Percentiles rank a stretch among this genome's conserved stretches.
phyloP scores from a whole-genome alignment of 2,888 invertebrate genomes.

The Athrips mouffetella region DNA sequence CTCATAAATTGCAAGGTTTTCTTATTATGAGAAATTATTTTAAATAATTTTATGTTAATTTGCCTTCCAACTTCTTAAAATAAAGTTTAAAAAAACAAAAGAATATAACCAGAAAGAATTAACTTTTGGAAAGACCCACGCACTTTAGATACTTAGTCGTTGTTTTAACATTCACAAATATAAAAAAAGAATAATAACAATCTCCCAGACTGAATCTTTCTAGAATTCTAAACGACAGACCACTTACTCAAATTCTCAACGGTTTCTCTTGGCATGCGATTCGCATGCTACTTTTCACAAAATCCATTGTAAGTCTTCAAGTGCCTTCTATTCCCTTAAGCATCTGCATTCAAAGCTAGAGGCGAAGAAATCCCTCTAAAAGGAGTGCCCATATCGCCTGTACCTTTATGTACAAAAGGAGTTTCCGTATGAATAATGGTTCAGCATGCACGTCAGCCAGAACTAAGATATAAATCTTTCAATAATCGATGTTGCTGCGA shows the following conservation, averaged over 20 bases:
- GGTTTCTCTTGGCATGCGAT: neutral
- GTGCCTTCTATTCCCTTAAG: slow-evolving; percentile 4
- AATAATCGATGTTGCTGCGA: slow-evolving; percentile 64
- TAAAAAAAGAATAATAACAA: too few species aligned
- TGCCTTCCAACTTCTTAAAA: too few species aligned
- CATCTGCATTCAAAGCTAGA: slow-evolving; percentile 7
- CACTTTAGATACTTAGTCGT: too few species aligned
- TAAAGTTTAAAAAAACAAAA: too few species aligned
- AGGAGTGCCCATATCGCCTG: neutral
- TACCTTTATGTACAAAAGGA: slow-evolving; percentile 44
- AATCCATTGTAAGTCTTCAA: slow-evolving; percentile 5
- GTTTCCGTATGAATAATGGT: slow-evolving; percentile 62
- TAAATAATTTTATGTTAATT: too few species aligned
- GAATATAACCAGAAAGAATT: too few species aligned
- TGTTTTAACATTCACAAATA: too few species aligned
- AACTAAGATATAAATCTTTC: slow-evolving; percentile 70
- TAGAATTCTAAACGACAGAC: neutral
- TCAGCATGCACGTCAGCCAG: slow-evolving; percentile 52
- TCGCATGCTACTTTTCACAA: neutral
- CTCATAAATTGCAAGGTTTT: too few species aligned
- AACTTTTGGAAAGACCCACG: too few species aligned
- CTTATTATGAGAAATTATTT: too few species aligned
- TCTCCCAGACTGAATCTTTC: neutral
- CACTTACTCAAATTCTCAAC: neutral
- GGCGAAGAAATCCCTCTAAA: slow-evolving; percentile 3